phyloP scores from a whole-genome alignment of 2,113 vertebrate species.

The Pollimyrus isidori region DNA sequence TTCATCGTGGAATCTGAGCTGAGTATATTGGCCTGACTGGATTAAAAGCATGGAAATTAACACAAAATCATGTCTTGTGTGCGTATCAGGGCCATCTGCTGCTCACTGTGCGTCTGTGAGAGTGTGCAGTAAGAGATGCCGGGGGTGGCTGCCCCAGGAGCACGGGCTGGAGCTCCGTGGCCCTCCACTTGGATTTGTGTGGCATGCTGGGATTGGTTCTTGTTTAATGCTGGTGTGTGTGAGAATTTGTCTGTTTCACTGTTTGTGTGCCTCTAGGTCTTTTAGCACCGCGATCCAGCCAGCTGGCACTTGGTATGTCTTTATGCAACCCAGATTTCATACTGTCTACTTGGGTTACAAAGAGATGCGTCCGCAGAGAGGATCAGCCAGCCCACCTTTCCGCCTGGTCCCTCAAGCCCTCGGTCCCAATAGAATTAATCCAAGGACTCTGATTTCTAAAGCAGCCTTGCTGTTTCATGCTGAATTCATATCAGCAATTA shows the following conservation, averaged over 20 bases:
- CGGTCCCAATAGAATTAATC: not conserved
- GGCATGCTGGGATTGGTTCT: not conserved
- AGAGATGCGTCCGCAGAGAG: slow-evolving; percentile 46
- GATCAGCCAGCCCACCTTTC: slow-evolving; percentile 34
- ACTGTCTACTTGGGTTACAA: slow-evolving; percentile 51
- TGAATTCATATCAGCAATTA: slow-evolving; percentile 10
- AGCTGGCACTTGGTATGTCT: slow-evolving; percentile 50
- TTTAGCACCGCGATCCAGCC: slow-evolving; percentile 40
- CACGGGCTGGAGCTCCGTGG: not conserved
- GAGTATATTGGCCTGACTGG: slow-evolving; percentile 28
- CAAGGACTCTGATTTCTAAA: not conserved
- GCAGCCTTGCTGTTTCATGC: not conserved
- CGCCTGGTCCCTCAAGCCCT: not conserved
- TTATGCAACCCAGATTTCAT: slow-evolving; percentile 48
- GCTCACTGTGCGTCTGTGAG: slow-evolving; percentile 49
- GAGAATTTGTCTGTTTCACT: slow-evolving; percentile 14
- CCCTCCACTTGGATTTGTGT: not conserved
- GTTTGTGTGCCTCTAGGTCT: slow-evolving; percentile 20
- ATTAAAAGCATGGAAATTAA: slow-evolving; percentile 33
- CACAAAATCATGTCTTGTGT: slow-evolving; percentile 34
- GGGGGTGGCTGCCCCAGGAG: slow-evolving; percentile 14
- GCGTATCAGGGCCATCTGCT: slow-evolving; percentile 44
- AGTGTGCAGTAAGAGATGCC: slow-evolving; percentile 46
- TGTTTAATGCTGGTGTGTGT: slow-evolving; percentile 21
- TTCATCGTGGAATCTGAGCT: not conserved